These are phyloP conservation scores for Druceiella hillmani DNA, from an alignment of 2,888 invertebrate genomes.

Conservation along the genomic window DNA sequence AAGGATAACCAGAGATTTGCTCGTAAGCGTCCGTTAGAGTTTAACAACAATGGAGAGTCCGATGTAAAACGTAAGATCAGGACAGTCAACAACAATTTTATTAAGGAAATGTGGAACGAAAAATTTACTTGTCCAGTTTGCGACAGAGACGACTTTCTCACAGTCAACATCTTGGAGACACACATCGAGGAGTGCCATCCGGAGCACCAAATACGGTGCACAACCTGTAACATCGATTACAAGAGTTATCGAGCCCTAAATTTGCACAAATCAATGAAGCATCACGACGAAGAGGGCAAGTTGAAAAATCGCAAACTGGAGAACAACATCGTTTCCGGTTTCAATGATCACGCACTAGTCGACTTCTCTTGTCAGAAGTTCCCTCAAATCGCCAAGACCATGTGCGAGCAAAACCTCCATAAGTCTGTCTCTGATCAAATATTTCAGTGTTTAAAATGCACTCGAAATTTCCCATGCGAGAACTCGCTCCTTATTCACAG, in stretches of 20 bases:
- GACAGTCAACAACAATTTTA: constrained; percentile 30
- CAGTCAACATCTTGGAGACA: constrained; percentile 52
- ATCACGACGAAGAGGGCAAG: constrained; percentile 34
- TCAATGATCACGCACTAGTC: constrained; percentile 68
- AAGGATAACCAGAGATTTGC: constrained; percentile 21
- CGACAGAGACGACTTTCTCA: constrained; percentile 54
- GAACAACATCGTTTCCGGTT: constrained; percentile 56
- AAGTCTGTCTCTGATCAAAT: constrained; percentile 54
- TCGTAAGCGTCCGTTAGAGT: constrained; percentile 20
- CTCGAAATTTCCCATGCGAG: constrained; percentile 64
- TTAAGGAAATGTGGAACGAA: constrained; percentile 29
- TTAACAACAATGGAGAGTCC: constrained; percentile 28
- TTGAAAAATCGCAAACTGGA: constrained; percentile 27
- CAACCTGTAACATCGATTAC: constrained; percentile 67
- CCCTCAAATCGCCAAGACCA: constrained; percentile 67
- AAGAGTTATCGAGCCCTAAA: constrained; percentile 67
- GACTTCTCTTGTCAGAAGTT: constrained; percentile 78
- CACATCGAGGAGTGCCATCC: constrained; percentile 65
- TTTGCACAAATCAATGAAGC: constrained; percentile 61
- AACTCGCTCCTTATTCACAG: constrained; percentile 65
- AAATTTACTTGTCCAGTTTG: constrained; percentile 58
- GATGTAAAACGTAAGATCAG: constrained; percentile 26
- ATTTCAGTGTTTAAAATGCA: constrained; percentile 66
- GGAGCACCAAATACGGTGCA: constrained; percentile 63
- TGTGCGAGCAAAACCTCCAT: constrained; percentile 64